Evolutionary conservation across 2,797 vertebrate species (phyloP).

Genomic region (Spea hammondii): DNA sequence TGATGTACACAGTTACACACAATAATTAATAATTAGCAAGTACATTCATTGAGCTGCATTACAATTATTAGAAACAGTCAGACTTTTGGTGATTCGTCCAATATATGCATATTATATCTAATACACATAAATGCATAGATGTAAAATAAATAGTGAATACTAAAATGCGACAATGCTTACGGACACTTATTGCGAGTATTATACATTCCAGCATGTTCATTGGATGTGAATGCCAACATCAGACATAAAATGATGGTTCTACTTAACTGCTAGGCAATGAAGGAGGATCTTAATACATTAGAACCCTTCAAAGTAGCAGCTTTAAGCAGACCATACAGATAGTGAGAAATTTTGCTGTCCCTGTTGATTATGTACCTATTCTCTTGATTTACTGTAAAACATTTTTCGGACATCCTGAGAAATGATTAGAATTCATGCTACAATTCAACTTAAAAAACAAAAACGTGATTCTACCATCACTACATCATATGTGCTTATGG

Average conservation of each 20-base stretch:
- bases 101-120: background rate
- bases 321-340: slow-evolving; percentile 13
- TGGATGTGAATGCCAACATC: background rate
- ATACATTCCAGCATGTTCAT: slow-evolving; percentile 1
- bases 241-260: slow-evolving; percentile 37
- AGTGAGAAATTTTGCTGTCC: slow-evolving; percentile 41
- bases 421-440: slow-evolving; percentile 52
- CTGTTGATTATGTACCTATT: slow-evolving; percentile 43
- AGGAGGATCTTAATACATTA: background rate
- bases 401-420: slow-evolving; percentile 52
- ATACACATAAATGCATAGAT: background rate
- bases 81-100: background rate
- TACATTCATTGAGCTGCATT: background rate
- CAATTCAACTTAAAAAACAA: slow-evolving; percentile 35
- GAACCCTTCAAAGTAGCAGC: background rate
- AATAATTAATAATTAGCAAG: background rate
- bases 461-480: slow-evolving; percentile 37
- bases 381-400: slow-evolving; percentile 48
- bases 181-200: background rate
- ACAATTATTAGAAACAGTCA: background rate
- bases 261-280: slow-evolving; percentile 3
- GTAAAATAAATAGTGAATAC: background rate
- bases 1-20: no score
- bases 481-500: slow-evolving; percentile 51
- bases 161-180: no score